These are phyloP conservation scores for Sisyra nigra DNA, from an alignment of 2,888 invertebrate species.

Conservation along the genomic window DNA sequence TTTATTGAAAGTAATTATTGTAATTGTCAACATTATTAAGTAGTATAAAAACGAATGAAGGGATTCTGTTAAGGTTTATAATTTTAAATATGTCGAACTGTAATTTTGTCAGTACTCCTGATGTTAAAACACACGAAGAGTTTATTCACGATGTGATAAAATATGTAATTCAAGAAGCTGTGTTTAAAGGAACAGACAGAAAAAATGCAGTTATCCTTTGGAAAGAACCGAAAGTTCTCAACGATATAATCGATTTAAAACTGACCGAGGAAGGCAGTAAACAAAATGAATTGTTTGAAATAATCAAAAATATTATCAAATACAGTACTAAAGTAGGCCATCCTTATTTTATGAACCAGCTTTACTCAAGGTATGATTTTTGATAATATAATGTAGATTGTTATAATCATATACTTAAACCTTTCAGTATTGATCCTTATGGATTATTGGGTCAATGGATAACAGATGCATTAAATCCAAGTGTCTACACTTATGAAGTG, in stretches of 20 bases:
- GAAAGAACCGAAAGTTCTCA: conserved; percentile 30
- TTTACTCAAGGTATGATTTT: conserved; percentile 31
- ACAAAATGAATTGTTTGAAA: conserved; percentile 27
- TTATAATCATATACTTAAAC: not conserved
- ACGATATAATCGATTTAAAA: conserved; percentile 25
- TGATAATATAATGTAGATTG: conserved; percentile 13
- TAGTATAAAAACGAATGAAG: no score
- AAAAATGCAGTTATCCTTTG: conserved; percentile 32
- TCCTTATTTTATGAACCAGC: conserved; percentile 37
- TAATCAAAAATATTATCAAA: conserved; percentile 30
- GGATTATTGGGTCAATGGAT: conserved; percentile 35
- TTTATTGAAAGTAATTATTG: no score
- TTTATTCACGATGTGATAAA: conserved; percentile 26
- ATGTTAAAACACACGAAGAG: conserved; percentile 23
- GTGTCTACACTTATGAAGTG: conserved; percentile 38
- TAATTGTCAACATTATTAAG: no score
- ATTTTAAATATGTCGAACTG: not conserved
- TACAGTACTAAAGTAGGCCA: conserved; percentile 41
- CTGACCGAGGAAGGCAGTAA: conserved; percentile 23
- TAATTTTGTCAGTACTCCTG: conserved; percentile 18
- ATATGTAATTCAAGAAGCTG: conserved; percentile 25
- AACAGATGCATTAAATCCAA: conserved; percentile 32
- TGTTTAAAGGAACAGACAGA: conserved; percentile 24
- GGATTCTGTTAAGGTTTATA: no score
- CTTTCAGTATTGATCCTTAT: conserved; percentile 30